A percentile compares a stretch with the other conserved stretches of the same genome.
These are phyloP conservation scores for Xenotilapia longispinis DNA, from an alignment of 2,113 vertebrate genomes.

Conservation along the genomic window DNA sequence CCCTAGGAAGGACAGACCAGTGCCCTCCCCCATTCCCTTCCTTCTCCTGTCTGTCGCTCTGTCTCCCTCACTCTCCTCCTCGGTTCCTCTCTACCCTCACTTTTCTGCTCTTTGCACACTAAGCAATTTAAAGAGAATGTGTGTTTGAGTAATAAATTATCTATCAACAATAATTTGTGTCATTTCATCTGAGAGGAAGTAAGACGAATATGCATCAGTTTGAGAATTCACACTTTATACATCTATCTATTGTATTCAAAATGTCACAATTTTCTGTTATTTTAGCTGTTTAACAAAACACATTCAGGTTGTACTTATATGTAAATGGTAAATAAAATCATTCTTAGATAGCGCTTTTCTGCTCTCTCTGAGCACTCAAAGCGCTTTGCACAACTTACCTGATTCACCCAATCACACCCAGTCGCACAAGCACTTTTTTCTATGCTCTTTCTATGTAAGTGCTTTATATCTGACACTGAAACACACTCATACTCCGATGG, in stretches of 20 bases:
- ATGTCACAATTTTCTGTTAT: neutral
- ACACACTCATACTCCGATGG: neutral
- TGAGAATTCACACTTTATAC: neutral
- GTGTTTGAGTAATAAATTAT: neutral
- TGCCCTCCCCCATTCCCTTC: neutral
- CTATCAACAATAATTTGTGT: neutral
- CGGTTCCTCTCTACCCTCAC: neutral
- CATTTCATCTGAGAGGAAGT: neutral
- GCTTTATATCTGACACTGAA: neutral
- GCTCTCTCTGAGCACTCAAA: neutral
- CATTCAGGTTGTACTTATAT: neutral
- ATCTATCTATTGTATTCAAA: neutral
- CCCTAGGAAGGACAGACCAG: conserved; percentile 15
- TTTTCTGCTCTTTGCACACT: neutral
- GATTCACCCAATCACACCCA: neutral
- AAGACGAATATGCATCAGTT: neutral
- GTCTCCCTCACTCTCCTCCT: neutral
- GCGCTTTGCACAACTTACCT: neutral
- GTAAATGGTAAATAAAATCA: neutral
- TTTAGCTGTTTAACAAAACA: neutral
- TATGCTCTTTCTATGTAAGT: neutral
- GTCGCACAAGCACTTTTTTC: neutral
- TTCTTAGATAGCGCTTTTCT: neutral
- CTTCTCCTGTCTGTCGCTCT: neutral
- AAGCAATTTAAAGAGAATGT: neutral